phyloP scores from a whole-genome alignment of 35 echinoderm and acorn worm genomes.

The Heliocidaris tuberculata region DNA sequence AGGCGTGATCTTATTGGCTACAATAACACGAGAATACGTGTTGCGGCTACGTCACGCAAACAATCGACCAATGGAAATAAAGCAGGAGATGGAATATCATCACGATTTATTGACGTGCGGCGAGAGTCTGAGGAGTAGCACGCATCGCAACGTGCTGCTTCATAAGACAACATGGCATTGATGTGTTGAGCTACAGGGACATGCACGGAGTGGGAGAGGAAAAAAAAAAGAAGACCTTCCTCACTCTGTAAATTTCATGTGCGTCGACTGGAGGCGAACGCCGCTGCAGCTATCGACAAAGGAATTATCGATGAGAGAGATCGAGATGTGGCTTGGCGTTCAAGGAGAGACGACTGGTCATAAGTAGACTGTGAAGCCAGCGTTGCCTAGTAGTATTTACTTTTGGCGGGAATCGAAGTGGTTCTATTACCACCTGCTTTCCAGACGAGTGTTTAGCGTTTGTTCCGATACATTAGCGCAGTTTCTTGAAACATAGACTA shows the following conservation, averaged over 20 bases:
- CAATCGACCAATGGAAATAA: constrained; percentile 11
- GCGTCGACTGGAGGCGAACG: background rate
- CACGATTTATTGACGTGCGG: background rate
- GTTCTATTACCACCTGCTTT: background rate
- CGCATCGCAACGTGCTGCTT: background rate
- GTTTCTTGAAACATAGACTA: background rate
- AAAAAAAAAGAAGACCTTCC: background rate
- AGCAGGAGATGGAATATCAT: background rate
- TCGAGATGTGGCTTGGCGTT: background rate
- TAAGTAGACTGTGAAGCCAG: background rate
- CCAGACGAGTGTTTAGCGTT: background rate
- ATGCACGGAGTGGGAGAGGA: background rate
- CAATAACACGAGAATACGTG: background rate
- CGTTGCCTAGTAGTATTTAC: background rate
- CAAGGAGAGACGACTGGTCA: background rate
- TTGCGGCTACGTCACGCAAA: background rate
- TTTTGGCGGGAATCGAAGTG: background rate
- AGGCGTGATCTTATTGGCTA: background rate
- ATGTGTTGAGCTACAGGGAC: background rate
- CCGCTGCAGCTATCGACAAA: background rate
- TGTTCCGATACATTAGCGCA: background rate
- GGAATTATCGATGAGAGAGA: background rate
- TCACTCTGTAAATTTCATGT: background rate
- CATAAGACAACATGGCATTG: background rate
- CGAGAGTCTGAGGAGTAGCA: background rate